phyloP scores from a whole-genome alignment of 2,888 invertebrate species.

The Monochamus alternatus region DNA sequence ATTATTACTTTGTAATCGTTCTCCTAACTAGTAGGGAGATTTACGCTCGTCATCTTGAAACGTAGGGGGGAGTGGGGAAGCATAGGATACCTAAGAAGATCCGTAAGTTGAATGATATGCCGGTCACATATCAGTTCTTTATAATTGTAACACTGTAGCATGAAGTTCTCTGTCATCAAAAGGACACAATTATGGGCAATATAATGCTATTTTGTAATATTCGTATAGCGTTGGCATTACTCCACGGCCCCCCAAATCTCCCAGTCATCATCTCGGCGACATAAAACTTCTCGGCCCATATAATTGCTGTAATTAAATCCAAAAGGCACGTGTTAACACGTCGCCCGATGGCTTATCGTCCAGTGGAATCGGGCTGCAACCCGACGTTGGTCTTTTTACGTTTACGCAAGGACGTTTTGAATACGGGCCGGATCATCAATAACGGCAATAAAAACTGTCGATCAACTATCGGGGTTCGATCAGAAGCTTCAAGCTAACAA shows the following conservation, averaged over 20 bases:
- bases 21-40: background rate
- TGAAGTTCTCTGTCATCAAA: too few relatives aligned
- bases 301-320: slow-evolving; percentile 54
- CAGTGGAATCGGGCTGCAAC: slow-evolving; percentile 43
- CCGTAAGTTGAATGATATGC: too few relatives aligned
- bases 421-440: slow-evolving; percentile 51
- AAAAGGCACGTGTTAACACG: slow-evolving; percentile 55
- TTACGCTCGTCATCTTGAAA: background rate
- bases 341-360: slow-evolving; percentile 51
- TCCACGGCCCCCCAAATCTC: background rate
- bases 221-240: too few relatives aligned
- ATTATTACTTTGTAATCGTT: slow-evolving; percentile 8
- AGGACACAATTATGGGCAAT: too few relatives aligned
- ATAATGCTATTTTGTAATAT: too few relatives aligned
- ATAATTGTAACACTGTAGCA: too few relatives aligned
- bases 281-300: slow-evolving; percentile 33
- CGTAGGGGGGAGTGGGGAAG: background rate
- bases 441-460: slow-evolving; percentile 50
- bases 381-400: slow-evolving; percentile 42
- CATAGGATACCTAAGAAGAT: too few relatives aligned
- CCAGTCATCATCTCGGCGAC: background rate
- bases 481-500: slow-evolving; percentile 30
- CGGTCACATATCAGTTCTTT: too few relatives aligned
- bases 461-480: slow-evolving; percentile 50
- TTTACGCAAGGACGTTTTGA: slow-evolving; percentile 39